Base-by-base conservation (phyloP, 2,888 invertebrate genomes). In the Tholera decimalis region DNA sequence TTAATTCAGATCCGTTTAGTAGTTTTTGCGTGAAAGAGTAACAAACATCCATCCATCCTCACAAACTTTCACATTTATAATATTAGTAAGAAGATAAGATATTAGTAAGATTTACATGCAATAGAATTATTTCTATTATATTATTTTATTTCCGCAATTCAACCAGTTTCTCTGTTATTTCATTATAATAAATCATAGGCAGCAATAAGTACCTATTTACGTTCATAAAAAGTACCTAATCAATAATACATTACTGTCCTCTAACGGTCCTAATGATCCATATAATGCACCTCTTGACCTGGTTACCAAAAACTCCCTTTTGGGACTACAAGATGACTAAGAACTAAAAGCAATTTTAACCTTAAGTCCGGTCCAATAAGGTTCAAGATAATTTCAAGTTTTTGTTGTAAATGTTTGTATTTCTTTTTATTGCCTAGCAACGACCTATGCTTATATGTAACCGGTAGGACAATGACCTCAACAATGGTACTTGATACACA, bases 401-500 rank as follows among this genome's bases (percentile, higher is more conserved):
- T 59, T 60, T 56, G 18, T 60, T 56, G 18, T 68, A 64, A 70
- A 72, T 85, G 88, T 89, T 87, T 86, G 87, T 86, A 88, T 85
- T 82, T 83, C 69, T 91, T 89, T 84, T 82, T 80, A 88, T 90
- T 88, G 87, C 91, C 75, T 84, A 87, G 93, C 90, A 91, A 93
- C 93, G 72, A 65, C 77, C 84, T 85, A 82, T 87, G 74, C 84
- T 83, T 80, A 74, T 79, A 79, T 73, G 70, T 61, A 76, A 65
- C 61, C 68, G 71, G 74, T 80, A 84, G 91, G 86, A 83, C 88
- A 71, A 77, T 85, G 88, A 91, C 88, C 83, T 78, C 63, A 65
- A 69, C 63, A 65, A 69, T 57, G 54, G 64, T 72, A 64, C 83
- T 78, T 65, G 54, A 72, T 79, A 74, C 70, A 79, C 83, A 71